These are phyloP conservation scores for Sebastes minor DNA, from an alignment of 2,797 vertebrate genomes.

Conservation along the genomic window DNA sequence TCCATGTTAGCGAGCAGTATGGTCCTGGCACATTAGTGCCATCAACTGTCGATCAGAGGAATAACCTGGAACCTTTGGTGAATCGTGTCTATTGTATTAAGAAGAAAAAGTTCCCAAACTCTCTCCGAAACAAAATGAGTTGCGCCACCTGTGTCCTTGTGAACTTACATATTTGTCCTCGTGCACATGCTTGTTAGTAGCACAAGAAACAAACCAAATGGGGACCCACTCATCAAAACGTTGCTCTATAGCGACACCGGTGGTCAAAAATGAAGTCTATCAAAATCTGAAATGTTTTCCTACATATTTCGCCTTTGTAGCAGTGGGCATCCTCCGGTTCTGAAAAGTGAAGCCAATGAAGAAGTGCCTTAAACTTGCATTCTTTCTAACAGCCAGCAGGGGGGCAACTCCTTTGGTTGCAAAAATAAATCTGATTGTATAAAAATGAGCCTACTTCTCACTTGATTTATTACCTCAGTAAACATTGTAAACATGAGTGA, in stretches of 20 bases:
- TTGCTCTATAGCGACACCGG: not conserved
- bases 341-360: too few relatives aligned
- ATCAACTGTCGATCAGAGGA: not conserved
- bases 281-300: not conserved
- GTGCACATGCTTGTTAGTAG: not conserved
- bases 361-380: too few relatives aligned
- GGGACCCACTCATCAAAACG: not conserved
- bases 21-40: not conserved
- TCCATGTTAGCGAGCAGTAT: not conserved
- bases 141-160: not conserved
- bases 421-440: too few relatives aligned
- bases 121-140: not conserved
- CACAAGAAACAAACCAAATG: not conserved
- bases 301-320: not conserved
- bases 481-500: too few relatives aligned
- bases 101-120: not conserved
- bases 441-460: too few relatives aligned
- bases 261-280: not conserved
- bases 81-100: not conserved
- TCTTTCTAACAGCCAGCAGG: too few relatives aligned
- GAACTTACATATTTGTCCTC: not conserved
- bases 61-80: not conserved
- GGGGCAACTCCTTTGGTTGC: too few relatives aligned
- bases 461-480: too few relatives aligned
- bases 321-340: fast-evolving